Base-by-base conservation (phyloP, 2,888 invertebrate species). In the Cryptophagus acutangulus region DNA sequence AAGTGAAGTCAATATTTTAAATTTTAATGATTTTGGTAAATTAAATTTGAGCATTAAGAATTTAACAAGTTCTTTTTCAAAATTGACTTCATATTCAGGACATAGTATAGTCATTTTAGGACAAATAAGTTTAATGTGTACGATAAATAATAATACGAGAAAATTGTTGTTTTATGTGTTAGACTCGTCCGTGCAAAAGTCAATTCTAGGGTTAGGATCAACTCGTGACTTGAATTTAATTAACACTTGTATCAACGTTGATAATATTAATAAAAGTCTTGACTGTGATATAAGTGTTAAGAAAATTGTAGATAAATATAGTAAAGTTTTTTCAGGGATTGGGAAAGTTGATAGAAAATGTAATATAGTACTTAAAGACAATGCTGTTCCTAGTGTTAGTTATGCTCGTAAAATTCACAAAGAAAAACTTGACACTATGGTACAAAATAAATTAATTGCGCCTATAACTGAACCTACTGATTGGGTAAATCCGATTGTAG, bases 341-440 rank as follows among this genome's bases (percentile, higher is more conserved):
- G 40, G 41, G 9, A 45, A 45, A 38, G 38, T 45, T 15, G 17
- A 28, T 15, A 38, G 25, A 39, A 5, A 4, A 1, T 45, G 20
- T 36, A 35, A 14, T 13, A 45, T 46, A 24, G 43, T 30, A 10
- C n/a, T n/a, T n/a, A n/a, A n/a, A n/a, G n/a, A n/a, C n/a, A 28
- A 46, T 37, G 36, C 45, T 8, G 35, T 42, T 24, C 46, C 46
- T 17, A 12, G n/a, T 12, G 36, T 35, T 13, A 26, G 38, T 12
- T 33, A 28, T 17, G 18, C 45, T 2, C 13, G 46, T 25, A 46
- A 46, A 43, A 43, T 46, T 12, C 38, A 40, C 9, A 38, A 44
- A 12, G 24, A 34, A 16, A 43, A 43, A 36, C 31, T 43, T 17
- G 36, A 39, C 13, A 10, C 24, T 8, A 30, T 41, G 37, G 29